Evolutionary conservation across 2,113 vertebrate genomes (phyloP).

Genomic region (Gallinago undulata): DNA sequence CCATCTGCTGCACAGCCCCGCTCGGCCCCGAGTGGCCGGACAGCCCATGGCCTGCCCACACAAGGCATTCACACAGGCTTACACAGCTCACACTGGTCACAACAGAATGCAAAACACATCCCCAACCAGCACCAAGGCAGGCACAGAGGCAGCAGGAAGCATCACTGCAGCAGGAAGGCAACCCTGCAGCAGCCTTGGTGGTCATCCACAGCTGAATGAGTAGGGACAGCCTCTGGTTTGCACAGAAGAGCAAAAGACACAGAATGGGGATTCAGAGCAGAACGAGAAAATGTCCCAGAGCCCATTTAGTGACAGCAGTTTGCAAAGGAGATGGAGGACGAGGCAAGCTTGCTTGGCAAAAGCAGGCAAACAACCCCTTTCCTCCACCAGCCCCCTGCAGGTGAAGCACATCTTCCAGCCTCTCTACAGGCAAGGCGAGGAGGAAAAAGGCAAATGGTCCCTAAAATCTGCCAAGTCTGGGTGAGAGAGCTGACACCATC

Average conservation of each 20-base stretch:
- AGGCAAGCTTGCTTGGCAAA: background rate
- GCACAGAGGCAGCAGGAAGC: background rate
- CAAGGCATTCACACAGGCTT: background rate
- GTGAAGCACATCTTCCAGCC: background rate
- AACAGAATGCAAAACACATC: rapidly evolving
- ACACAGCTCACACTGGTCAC: rapidly evolving
- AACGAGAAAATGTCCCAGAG: background rate
- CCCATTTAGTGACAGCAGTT: background rate
- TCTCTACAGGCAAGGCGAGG: background rate
- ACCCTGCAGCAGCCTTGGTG: background rate
- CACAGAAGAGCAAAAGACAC: background rate
- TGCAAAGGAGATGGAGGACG: background rate
- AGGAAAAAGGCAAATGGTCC: background rate
- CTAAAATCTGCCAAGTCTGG: too few species aligned
- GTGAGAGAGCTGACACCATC: background rate
- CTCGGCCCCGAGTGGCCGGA: background rate
- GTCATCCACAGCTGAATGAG: background rate
- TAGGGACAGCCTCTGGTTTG: background rate
- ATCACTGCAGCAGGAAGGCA: rapidly evolving
- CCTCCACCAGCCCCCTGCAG: background rate
- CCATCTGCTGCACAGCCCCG: slow-evolving; percentile 51
- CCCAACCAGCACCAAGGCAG: background rate
- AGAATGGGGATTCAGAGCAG: background rate
- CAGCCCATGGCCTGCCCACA: background rate
- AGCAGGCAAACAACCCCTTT: background rate